phyloP scores from a whole-genome alignment of 2,797 vertebrate genomes.

The Falco concolor region DNA sequence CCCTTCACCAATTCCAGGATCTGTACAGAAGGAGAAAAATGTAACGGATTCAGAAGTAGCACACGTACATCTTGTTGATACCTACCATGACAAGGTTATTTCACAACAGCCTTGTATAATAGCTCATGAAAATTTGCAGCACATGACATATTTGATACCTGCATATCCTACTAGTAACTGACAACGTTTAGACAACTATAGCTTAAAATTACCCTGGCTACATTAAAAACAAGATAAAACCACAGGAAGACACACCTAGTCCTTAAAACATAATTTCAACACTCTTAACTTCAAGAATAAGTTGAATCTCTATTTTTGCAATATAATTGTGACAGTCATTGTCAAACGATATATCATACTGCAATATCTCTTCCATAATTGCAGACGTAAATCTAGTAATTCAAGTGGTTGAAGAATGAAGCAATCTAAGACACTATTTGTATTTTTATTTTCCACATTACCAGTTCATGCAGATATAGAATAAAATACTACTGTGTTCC shows the following conservation, averaged over 20 bases:
- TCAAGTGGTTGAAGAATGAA: conserved; percentile 41
- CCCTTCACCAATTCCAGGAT: conserved; percentile 96
- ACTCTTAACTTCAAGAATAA: conserved; percentile 31
- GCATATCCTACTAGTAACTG: not conserved
- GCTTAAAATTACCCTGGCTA: not conserved
- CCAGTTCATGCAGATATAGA: conserved; percentile 36
- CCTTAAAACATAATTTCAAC: conserved; percentile 24
- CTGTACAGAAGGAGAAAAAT: conserved; percentile 60
- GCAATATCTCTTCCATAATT: conserved; percentile 45
- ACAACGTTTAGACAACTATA: not conserved
- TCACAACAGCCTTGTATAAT: not conserved
- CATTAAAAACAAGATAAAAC: conserved; percentile 10
- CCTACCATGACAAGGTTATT: not conserved
- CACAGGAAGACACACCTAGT: not conserved
- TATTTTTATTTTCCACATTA: conserved; percentile 63
- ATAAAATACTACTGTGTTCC: conserved; percentile 23
- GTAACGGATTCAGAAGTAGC: not conserved
- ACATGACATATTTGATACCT: not conserved
- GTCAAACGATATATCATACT: conserved; percentile 14
- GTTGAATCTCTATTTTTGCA: conserved; percentile 31
- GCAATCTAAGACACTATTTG: conserved; percentile 52
- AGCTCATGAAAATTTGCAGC: not conserved
- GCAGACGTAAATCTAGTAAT: conserved; percentile 48
- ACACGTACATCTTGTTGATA: not conserved
- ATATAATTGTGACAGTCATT: conserved; percentile 54